phyloP scores from a whole-genome alignment of 2,113 vertebrate species.

The Neoarius graeffei region DNA sequence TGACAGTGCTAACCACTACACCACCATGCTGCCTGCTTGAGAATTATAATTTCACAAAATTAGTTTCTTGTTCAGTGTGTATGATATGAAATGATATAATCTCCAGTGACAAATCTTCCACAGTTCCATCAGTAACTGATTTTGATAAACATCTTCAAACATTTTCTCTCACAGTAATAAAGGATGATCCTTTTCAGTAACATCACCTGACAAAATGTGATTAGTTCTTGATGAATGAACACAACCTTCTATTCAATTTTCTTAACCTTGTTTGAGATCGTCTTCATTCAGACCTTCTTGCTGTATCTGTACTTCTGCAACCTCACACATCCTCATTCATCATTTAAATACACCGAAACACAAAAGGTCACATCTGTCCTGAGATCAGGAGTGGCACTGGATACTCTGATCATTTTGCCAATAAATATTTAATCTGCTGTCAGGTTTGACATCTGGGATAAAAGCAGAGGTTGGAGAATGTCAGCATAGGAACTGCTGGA shows the following conservation, averaged over 20 bases:
- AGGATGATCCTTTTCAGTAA: neutral
- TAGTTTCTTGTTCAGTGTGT: too few species aligned
- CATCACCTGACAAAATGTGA: neutral
- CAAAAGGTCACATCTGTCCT: neutral
- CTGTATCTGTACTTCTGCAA: neutral
- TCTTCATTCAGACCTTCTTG: neutral
- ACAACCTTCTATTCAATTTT: neutral
- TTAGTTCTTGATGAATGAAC: neutral
- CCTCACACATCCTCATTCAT: neutral
- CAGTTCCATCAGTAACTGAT: too few species aligned
- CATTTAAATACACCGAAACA: neutral
- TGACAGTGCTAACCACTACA: too few species aligned
- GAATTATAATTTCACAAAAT: too few species aligned
- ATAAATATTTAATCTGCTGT: conserved; percentile 1
- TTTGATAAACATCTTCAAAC: too few species aligned
- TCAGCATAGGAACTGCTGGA: neutral
- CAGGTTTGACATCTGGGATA: neutral
- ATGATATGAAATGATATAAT: too few species aligned
- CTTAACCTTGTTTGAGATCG: neutral
- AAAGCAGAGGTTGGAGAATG: neutral
- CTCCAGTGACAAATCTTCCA: too few species aligned
- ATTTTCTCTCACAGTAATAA: neutral
- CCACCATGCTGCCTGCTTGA: too few species aligned
- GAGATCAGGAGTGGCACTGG: neutral
- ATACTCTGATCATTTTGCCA: neutral